Base-by-base conservation (phyloP, 2,888 invertebrate genomes). In the Timema cristinae region DNA sequence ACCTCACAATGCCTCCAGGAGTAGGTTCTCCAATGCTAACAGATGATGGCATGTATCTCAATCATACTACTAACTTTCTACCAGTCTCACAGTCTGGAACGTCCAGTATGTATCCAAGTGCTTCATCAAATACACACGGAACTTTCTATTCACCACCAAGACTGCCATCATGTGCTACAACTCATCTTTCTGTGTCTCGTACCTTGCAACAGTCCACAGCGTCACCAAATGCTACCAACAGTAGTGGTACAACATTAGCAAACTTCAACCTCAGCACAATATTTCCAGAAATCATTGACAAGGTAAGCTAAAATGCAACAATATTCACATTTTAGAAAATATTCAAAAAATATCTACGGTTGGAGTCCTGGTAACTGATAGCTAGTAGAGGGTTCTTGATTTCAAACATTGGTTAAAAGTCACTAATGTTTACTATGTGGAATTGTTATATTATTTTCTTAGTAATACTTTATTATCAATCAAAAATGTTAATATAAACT, bases 261-360 rank as follows among this genome's bases (percentile, higher is more conserved):
- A 93, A 93, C 81, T 93, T 93, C 79, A 93, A 93, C 82, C 84
- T 93, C 61, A 92, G 92, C 78, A 90, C 93, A 0, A 91, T 93
- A 78, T 93, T 93, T 81, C 93, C 93, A 2, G 93, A 93, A 84
- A 93, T 93, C 77, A 92, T 92, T 80, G 86, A 86, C 72, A 86
- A 85, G 80, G 83, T 83, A 54, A 69, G 67, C 63, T 32, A 32
- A 32, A 32, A 32, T n/a, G 4, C 32, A 32, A 32, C 32, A 32
- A 32, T 32, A 32, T 32, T 32, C 32, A 32, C 32, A 32, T 32
- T 32, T 32, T 32, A 32, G 4, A 32, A 32, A 32, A 32, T 32
- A 32, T 32, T 32, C 32, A 32, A 32, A 32, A 32, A 32, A 4
- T 32, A 32, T 32, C 32, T 32, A 32, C 32, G 4, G 32, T 32